Conservation (phyloP, 2,888 invertebrate species). For the Drosophila anomalata region DNA sequence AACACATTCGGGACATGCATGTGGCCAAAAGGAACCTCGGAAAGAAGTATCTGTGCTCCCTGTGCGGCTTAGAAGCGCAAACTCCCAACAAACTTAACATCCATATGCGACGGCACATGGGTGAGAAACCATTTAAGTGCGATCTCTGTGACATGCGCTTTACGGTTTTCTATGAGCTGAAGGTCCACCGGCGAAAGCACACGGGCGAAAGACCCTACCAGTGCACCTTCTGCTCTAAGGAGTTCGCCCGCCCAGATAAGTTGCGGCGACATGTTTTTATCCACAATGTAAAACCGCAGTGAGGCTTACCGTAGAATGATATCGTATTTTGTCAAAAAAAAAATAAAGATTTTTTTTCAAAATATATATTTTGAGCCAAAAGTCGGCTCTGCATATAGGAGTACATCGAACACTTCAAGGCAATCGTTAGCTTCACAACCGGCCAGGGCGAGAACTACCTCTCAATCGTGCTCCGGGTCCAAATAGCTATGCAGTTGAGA, state of each 20-base stretch:
- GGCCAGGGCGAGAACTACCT: no score
- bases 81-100: constrained; percentile 87
- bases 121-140: constrained; percentile 87
- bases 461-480: no score
- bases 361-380: no score
- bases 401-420: no score
- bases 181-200: constrained; percentile 86
- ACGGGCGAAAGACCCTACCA: constrained; percentile 87
- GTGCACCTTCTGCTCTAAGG: constrained; percentile 83
- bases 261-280: constrained; percentile 65
- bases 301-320: background rate
- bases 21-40: constrained; percentile 66
- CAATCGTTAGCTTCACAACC: no score
- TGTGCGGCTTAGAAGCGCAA: constrained; percentile 86
- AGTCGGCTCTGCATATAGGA: no score
- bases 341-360: background rate
- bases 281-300: constrained; percentile 63
- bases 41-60: constrained; percentile 84
- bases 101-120: constrained; percentile 88
- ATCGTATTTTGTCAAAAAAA: background rate
- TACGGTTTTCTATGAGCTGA: constrained; percentile 86
- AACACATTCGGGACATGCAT: constrained; percentile 70
- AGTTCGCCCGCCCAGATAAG: constrained; percentile 86
- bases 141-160: constrained; percentile 87
- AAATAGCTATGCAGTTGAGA: no score